Base-by-base conservation (phyloP, 2,797 vertebrate species). In the Octomys mimax region DNA sequence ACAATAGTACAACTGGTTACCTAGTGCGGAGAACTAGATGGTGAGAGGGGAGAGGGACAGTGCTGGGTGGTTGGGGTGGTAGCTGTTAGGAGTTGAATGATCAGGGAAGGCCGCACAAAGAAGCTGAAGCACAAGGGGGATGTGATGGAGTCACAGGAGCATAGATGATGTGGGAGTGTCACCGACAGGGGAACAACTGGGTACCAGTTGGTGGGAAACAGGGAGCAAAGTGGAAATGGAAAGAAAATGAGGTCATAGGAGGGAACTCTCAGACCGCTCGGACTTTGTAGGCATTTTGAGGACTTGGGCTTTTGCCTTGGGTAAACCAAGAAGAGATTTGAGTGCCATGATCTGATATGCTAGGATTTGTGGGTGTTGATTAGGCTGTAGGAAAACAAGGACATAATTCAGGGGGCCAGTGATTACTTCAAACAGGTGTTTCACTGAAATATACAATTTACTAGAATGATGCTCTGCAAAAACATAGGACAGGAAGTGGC, bases 81-180 rank as follows among this genome's bases (percentile, higher is more conserved):
- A 4, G 26, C 62, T 13, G 4, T 31, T 12, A 64, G 62, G 64
- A 33, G 64, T 33, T 66, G 57, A 73, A 73, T 73, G 22, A 73
- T 5, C 39, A 14, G 26, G 39, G 71, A 42, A 73, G 22, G 4
- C 22, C 71, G 26, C 39, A 3, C 12, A 73, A 42, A 26, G 73
- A 18, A 77, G 26, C 8, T 77, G 24, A 75, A 26, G 46, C 19
- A 24, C 71, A 26, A 46, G 19, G 21, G 71, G 39, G 11, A 28
- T 18, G 39, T 75, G 16, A 28, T 31, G 26, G 42, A 49, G 46
- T 28, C 16, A 6, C 70, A 11, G 70, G 18, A 39, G 73, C 42
- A 16, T 8, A 4, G 12, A 22, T 13, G 2, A 2, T 14, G 5
- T 28, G 26, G 39, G 4, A 36, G 16, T 18, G 16, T 12, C 36